These are phyloP conservation scores for Drosophila kikkawai DNA, from an alignment of 1,140 invertebrate genomes.

Conservation along the genomic window DNA sequence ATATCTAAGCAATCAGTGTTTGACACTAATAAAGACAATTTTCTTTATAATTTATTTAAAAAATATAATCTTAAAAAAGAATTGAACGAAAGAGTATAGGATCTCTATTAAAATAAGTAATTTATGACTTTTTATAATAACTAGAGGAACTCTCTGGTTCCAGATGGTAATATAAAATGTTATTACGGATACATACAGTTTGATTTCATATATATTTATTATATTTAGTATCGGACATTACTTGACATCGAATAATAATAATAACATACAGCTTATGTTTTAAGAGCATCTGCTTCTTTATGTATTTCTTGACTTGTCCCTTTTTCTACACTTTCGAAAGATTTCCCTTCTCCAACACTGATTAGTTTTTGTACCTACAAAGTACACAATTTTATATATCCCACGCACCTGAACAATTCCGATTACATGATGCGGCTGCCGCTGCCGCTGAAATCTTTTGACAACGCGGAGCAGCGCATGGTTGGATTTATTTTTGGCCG, in stretches of 20 bases:
- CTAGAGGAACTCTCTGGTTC: too few relatives aligned
- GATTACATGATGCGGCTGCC: constrained; percentile 30
- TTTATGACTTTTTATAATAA: too few relatives aligned
- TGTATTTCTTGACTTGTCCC: not conserved
- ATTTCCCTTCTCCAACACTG: not conserved
- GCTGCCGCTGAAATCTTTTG: constrained; percentile 29
- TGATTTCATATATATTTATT: not conserved
- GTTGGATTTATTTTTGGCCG: constrained; percentile 77
- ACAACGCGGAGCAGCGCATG: constrained; percentile 57
- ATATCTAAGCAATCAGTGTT: not conserved
- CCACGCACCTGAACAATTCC: constrained; percentile 48
- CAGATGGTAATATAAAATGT: too few relatives aligned
- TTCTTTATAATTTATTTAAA: not conserved
- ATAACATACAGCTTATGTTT: too few relatives aligned
- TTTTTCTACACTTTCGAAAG: not conserved
- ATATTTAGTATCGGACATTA: not conserved
- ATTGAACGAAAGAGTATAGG: too few relatives aligned
- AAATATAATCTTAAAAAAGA: not conserved
- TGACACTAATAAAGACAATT: not conserved
- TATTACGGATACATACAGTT: too few relatives aligned
- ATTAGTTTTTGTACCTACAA: not conserved
- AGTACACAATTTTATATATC: constrained; percentile 12
- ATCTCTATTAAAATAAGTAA: too few relatives aligned
- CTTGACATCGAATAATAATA: not conserved
- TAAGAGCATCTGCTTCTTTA: too few relatives aligned